These are phyloP conservation scores for Aurelia aurita DNA, from an alignment of 30 jellyfish, hydroid and myxozoan genomes.

Conservation along the genomic window DNA sequence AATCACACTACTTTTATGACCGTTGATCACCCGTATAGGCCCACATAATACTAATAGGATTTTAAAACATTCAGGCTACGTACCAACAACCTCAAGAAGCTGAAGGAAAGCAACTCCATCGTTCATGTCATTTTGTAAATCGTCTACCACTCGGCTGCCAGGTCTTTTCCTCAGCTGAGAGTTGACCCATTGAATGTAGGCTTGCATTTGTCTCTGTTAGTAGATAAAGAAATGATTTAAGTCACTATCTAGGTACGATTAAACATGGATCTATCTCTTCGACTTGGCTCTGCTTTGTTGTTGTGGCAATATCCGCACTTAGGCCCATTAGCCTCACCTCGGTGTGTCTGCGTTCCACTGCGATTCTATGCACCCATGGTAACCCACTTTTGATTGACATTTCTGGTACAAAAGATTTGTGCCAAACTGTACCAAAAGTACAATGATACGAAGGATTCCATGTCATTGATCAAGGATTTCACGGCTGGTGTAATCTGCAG, in stretches of 20 bases:
- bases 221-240: not conserved
- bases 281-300: not conserved
- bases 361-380: conserved; percentile 38
- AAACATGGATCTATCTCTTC: no score
- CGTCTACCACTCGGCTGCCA: conserved; percentile 73
- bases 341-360: conserved; percentile 24
- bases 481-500: no score
- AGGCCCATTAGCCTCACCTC: conserved; percentile 49
- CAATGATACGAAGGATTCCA: no score
- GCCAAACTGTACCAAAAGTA: no score
- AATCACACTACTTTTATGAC: no score
- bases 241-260: no score
- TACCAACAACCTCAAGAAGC: conserved; percentile 90
- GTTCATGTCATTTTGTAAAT: conserved; percentile 76
- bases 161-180: conserved; percentile 85
- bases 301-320: not conserved
- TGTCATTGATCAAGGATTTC: no score
- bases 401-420: no score
- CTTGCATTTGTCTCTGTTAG: conserved; percentile 70
- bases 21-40: not conserved
- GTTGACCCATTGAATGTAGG: conserved; percentile 89
- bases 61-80: not conserved
- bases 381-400: conserved; percentile 1
- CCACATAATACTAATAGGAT: no score
- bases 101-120: conserved; percentile 95